Evolutionary conservation across 2,113 vertebrate species (phyloP), one percentile per base, ranked within the genome.

Genomic region (Rhineura floridana): DNA sequence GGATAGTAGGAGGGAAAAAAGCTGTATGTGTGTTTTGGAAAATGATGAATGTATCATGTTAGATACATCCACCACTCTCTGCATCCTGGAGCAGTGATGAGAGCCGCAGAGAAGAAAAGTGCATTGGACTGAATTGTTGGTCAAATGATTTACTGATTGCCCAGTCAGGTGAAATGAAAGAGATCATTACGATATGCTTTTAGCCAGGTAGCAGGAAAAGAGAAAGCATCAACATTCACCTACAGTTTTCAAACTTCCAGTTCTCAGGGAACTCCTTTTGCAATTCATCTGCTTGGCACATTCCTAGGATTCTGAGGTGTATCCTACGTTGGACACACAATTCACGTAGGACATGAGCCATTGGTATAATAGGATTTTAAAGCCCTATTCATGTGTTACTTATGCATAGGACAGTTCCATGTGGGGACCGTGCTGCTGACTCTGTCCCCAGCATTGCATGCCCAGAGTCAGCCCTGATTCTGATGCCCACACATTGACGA

Each of bases 131-230:
- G 75, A 91, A 73, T 87, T 75, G 65, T 78, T 92, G 44, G 55
- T 65, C 90, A 86, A 81, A 86, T 89, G 1, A 85, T 91, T 91
- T 93, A 83, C 91, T 80, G 77, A 84, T 91, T 90, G 88, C 76
- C 81, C 76, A 85, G 21, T 91, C 84, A 90, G 88, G 92, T 91
- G 93, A 91, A 93, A 93, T 5, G 28, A 33, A 30, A 78, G 46
- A 52, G 46, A 52, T 59, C 30, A 52, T 91, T 85, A 92, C 91
- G 87, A 85, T 36, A 25, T 85, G 83, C 90, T 91, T 91, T 95
- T 90, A 95, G 86, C 79, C 86, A 84, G 90, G 91, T 93, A 90
- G 70, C 85, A 87, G 9, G 33, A 89, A 17, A 15, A 76, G 10
- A 79, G 89, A 93, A 94, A 88, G 81, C 75, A 76, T 1, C 21